Evolutionary conservation across 1,140 invertebrate genomes (phyloP), one percentile per base, ranked within the genome.

Genomic region (Ruditapes philippinarum): DNA sequence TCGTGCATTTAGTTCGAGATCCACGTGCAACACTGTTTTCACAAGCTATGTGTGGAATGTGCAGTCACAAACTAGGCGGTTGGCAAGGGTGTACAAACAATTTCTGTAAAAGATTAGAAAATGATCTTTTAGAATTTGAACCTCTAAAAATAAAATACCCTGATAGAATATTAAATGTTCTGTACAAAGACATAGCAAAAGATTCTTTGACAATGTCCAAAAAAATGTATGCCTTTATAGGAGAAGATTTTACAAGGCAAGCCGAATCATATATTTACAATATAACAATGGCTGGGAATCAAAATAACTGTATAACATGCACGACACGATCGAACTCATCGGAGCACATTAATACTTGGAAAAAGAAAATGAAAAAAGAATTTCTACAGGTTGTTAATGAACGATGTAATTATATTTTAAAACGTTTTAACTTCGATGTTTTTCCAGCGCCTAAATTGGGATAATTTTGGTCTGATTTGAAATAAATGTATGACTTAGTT

Each of bases 101-200:
- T 3, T 70, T 68, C 22, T 88, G 85, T 65, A 45, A 42, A 17
- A 54, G 85, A 36, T 25, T 80, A 36, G 85, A 79, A 68, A 68
- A 88, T 54, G 85, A 88, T 40, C 31, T 88, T 51, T 51, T 65
- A 36, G 85, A 79, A 33, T 25, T 62, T 28, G 76, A 70, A 33
- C 9, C n/a, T 1, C n/a, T 79, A n/a, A 40, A 40, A 7, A 62
- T 4, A 40, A 54, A 68, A 36, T 62, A 62, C 28, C 40, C 38
- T n/a, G 33, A 54, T 11, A 40, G 74, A 33, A 49, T 88, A n/a
- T 40, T 51, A 19, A 36, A 45, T 3, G 85, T 88, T 9, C 1
- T 70, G 2, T 88, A 88, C 42, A 57, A 80, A 80, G n/a, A 88
- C 40, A 88, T 88, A n/a, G 85, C 85, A 36, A 36, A n/a, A 31